A percentile compares a stretch with the other conserved stretches of the same genome.
Conservation (phyloP, 2,888 invertebrate species). For the Clunio marinus region DNA sequence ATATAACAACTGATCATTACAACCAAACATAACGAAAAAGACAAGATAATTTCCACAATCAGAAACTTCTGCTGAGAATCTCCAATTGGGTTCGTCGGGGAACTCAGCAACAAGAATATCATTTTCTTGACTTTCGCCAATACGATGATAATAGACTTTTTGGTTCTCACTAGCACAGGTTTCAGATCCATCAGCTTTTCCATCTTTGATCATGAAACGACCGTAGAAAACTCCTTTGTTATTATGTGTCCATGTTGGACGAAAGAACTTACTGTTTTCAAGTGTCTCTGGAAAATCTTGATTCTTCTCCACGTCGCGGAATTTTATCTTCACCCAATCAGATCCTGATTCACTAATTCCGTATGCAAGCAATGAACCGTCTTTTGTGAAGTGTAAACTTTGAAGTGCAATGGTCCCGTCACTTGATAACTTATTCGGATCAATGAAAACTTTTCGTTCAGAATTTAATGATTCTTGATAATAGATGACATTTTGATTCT, state of each 20-base stretch:
- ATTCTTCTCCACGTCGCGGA: constrained; percentile 68
- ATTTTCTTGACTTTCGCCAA: constrained; percentile 79
- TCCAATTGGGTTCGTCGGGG: constrained; percentile 85
- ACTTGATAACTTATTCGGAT: constrained; percentile 85
- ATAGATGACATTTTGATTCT: constrained; percentile 94
- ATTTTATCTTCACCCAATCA: constrained; percentile 91
- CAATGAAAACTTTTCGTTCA: constrained; percentile 82
- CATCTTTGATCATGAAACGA: constrained; percentile 76
- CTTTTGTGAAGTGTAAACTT: constrained; percentile 76
- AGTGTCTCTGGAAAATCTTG: constrained; percentile 85
- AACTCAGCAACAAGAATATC: constrained; percentile 87
- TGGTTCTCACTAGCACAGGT: constrained; percentile 83
- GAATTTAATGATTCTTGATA: constrained; percentile 73
- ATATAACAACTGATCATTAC: constrained; percentile 86
- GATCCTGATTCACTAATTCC: constrained; percentile 90
- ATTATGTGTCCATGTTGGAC: constrained; percentile 92
- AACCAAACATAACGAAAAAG: constrained; percentile 77
- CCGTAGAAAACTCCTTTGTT: constrained; percentile 93
- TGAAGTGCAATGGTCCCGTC: constrained; percentile 86
- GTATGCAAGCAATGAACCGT: constrained; percentile 86
- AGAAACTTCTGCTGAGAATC: constrained; percentile 84
- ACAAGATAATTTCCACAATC: constrained; percentile 90
- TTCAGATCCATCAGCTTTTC: constrained; percentile 88
- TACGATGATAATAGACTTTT: constrained; percentile 86
- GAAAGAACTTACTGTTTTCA: constrained; percentile 86